Percentiles rank a stretch among this genome's conserved stretches.
phyloP scores from a whole-genome alignment of 1,140 invertebrate species.

The Hestina assimilis region DNA sequence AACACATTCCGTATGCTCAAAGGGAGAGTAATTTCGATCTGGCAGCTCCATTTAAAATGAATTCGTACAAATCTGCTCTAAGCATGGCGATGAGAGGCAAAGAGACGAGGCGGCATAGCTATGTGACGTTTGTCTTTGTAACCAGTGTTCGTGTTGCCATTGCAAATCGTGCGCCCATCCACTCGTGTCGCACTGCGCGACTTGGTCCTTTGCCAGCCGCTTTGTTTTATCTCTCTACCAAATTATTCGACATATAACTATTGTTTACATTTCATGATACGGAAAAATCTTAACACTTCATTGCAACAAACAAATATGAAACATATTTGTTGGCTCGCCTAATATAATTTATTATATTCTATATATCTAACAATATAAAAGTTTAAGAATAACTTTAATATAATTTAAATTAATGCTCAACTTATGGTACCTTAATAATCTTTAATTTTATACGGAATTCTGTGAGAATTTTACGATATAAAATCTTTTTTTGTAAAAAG shows the following conservation, averaged over 20 bases:
- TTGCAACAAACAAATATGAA: too few relatives aligned
- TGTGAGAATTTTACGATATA: neutral
- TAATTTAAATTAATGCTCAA: neutral
- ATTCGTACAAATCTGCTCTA: slow-evolving; percentile 65
- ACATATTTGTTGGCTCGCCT: too few relatives aligned
- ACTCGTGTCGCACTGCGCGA: slow-evolving; percentile 60
- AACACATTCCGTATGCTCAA: slow-evolving; percentile 69
- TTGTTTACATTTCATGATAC: slow-evolving; percentile 72
- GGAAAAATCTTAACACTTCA: slow-evolving; percentile 38
- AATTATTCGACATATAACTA: slow-evolving; percentile 72
- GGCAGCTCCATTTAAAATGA: slow-evolving; percentile 73
- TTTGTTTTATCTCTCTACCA: slow-evolving; percentile 69
- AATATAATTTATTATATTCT: too few relatives aligned
- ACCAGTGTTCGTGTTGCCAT: slow-evolving; percentile 46
- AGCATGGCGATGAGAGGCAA: slow-evolving; percentile 42
- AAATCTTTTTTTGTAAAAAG: neutral
- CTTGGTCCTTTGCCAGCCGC: slow-evolving; percentile 70
- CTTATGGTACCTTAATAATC: neutral
- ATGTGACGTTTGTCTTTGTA: slow-evolving; percentile 40
- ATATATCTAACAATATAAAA: neutral
- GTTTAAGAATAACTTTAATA: slow-evolving; percentile 2
- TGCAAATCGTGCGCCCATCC: slow-evolving; percentile 61
- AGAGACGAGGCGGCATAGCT: slow-evolving; percentile 31
- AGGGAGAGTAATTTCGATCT: slow-evolving; percentile 73
- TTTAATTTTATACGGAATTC: neutral